Evolutionary conservation across 2,888 invertebrate species (phyloP), one percentile per base, ranked within the genome.

Genomic region (Antheraea yamamai): DNA sequence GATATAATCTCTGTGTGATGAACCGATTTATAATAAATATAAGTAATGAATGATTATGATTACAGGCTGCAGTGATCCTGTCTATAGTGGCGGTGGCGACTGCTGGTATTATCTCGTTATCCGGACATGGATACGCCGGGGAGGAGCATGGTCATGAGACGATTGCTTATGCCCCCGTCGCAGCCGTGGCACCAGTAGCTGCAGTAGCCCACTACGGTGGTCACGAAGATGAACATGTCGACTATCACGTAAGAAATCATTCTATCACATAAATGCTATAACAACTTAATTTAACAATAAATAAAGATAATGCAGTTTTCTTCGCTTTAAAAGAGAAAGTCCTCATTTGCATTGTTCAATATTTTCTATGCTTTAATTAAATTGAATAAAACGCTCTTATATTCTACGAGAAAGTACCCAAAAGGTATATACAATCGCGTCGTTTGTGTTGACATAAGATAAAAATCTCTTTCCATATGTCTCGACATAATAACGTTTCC

Each of bases 221-320:
- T 76, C 92, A 92, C 74, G 94, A 92, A 26, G 94, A 94, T 76
- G 90, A 91, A 77, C 94, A 92, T 82, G 94, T 94, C 78, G 94
- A 94, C 87, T 94, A 94, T 77, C 94, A 94, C 81, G 94, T 94
- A 83, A 92, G 93, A 84, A 77, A 66, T 12, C 26, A 30, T 30
- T 66, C 61, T 73, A 39, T 61, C 35, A 61, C n/a, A 64, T 30
- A 30, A 66, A 16, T 6, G 30, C 4, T 7, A 30, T 7, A 20
- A 55, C 20, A 55, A 55, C 1, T 1, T 55, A 55, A 55, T 55
- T 51, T 51, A 12, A 51, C 35, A 47, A 47, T 47, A 52, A 16
- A 18, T 61, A 61, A n/a, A 61, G 2, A 14, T 2, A 61, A 61
- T 61, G 12, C 14, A 61, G 7, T 8, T 23, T 61, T 61, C 61